phyloP scores from a whole-genome alignment of 2,888 invertebrate species.

The Yponomeuta sedellus region DNA sequence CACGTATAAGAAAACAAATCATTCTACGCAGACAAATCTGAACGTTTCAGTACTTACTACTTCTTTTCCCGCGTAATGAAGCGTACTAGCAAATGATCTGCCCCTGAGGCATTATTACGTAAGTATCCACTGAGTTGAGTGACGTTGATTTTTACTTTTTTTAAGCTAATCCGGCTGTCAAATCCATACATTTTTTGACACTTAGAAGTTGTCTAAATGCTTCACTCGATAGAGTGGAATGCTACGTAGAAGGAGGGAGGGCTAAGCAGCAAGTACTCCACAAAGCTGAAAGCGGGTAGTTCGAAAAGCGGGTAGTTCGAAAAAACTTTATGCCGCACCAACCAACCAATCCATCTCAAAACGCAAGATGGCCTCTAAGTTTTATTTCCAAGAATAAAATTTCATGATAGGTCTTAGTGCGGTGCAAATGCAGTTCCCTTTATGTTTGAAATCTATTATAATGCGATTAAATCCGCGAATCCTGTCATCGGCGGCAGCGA shows the following conservation, averaged over 20 bases:
- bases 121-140: too few species aligned
- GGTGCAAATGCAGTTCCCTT: constrained; percentile 34
- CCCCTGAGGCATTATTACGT: too few species aligned
- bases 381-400: constrained; percentile 54
- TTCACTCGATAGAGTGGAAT: too few species aligned
- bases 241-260: too few species aligned
- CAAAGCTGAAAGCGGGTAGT: constrained; percentile 48
- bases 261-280: background rate
- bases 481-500: constrained; percentile 56
- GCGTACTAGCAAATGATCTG: too few species aligned
- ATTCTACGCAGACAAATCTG: too few species aligned
- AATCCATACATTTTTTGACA: too few species aligned
- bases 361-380: constrained; percentile 45
- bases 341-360: constrained; percentile 16
- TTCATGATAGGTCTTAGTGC: constrained; percentile 42
- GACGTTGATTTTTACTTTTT: too few species aligned
- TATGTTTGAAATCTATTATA: constrained; percentile 51
- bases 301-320: constrained; percentile 40
- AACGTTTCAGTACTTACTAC: too few species aligned
- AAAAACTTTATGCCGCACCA: constrained; percentile 21
- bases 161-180: too few species aligned
- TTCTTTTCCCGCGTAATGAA: background rate
- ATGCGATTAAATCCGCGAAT: constrained; percentile 44
- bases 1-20: too few species aligned
- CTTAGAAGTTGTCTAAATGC: too few species aligned